Base-by-base conservation (phyloP, 2,113 vertebrate species). In the Delphinapterus leucas region DNA sequence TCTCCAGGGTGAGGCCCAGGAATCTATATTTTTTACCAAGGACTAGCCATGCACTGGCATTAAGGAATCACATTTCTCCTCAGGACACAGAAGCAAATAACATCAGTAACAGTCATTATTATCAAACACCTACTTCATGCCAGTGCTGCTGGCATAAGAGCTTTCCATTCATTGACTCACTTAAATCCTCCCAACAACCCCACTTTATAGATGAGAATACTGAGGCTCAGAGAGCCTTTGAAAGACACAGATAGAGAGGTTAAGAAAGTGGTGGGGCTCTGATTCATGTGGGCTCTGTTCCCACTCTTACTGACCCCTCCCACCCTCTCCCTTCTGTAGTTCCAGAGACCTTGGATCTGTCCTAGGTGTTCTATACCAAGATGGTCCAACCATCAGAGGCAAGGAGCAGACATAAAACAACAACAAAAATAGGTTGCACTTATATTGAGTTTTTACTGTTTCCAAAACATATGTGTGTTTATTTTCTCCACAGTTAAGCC, bases 401-500 rank as follows among this genome's bases (percentile, higher is more conserved):
- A 86, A 96, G 68, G 83, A 94, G 11, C 11, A 90, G 10, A 26
- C 28, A 81, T 44, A 94, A 92, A 95, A 93, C 8, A 90, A 91
- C 49, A 92, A 87, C 26, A 65, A 60, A 21, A 95, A 65, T 41
- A 76, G 2, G 49, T 79, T 81, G 60, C 31, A 73, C 21, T 70
- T 41, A 73, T 28, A 73, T 25, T 26, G 20, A 76, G 5, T 63
- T 84, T 76, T 82, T 65, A 70, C 26, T 77, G 33, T 87, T 94
- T 88, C 58, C 74, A 65, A 60, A 87, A 58, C 21, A 38, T 67
- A 55, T 53, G 26, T 36, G 21, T 36, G 9, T 73, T 23, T 94
- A 8, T 85, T 86, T 95, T 88, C 20, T 95, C 71, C 68, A 92
- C 14, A 84, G 23, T 77, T 95, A 67, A 71, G 49, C 14, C 55